A percentile compares a stretch with the other conserved stretches of the same genome.
phyloP scores from a whole-genome alignment of 2,888 invertebrate species.

The Rotaria macrura region DNA sequence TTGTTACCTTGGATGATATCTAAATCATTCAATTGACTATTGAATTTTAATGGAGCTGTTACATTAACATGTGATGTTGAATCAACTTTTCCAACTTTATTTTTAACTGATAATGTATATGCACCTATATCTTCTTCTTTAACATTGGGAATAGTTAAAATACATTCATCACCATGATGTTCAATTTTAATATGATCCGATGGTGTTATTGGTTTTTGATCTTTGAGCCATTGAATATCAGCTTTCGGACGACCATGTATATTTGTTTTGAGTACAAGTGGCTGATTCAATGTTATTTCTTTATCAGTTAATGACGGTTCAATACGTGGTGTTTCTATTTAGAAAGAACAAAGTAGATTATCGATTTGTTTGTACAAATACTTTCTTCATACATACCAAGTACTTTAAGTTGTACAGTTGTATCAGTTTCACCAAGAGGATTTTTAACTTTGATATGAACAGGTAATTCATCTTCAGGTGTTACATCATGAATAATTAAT shows the following conservation, averaged over 20 bases:
- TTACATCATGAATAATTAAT: constrained; percentile 25
- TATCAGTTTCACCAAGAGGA: constrained; percentile 26
- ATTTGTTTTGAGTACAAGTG: constrained; percentile 19
- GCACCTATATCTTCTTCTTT: constrained; percentile 25
- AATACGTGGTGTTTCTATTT: constrained; percentile 23
- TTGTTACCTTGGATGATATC: constrained; percentile 6
- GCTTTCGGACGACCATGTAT: constrained; percentile 26
- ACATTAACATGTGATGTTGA: neutral
- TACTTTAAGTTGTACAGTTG: constrained; percentile 22
- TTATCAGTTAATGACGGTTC: constrained; percentile 27
- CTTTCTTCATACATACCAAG: neutral
- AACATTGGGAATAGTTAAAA: constrained; percentile 22
- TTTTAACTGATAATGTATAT: constrained; percentile 26
- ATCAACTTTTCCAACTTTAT: constrained; percentile 1
- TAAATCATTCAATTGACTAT: neutral
- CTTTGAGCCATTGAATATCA: constrained; percentile 29
- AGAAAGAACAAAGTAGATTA: neutral
- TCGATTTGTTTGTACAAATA: neutral
- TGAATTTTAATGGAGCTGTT: neutral
- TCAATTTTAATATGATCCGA: constrained; percentile 28
- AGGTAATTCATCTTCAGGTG: constrained; percentile 22
- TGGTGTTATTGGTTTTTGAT: constrained; percentile 29
- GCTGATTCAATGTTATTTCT: constrained; percentile 22
- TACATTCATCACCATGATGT: constrained; percentile 26
- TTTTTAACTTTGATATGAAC: constrained; percentile 18